Percentiles rank a stretch among this genome's conserved stretches.
Evolutionary conservation across 2,888 invertebrate genomes (phyloP).

Genomic region (Galerucella pusilla): DNA sequence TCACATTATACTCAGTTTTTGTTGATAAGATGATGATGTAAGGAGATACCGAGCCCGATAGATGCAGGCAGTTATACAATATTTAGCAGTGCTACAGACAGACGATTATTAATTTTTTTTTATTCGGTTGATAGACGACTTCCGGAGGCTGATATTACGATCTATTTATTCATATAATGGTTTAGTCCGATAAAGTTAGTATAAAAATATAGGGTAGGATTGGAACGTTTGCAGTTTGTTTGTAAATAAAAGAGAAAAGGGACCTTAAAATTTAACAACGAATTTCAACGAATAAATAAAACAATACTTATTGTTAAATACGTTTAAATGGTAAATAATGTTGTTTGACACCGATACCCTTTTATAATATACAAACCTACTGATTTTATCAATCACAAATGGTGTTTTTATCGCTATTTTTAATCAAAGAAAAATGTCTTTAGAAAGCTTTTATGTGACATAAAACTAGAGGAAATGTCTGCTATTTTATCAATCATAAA

Average conservation of each 20-base stretch:
- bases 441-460: conserved; percentile 21
- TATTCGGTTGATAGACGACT: conserved; percentile 22
- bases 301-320: too few species aligned
- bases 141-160: conserved; percentile 13
- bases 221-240: too few species aligned
- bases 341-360: not conserved
- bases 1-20: not conserved
- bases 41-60: not conserved
- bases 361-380: not conserved
- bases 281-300: too few species aligned
- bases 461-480: conserved; percentile 4
- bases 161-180: conserved; percentile 1
- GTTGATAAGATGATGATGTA: conserved; percentile 11
- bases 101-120: conserved; percentile 18
- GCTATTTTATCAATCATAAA: not conserved
- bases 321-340: not conserved
- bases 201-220: not conserved
- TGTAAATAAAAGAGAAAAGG: too few species aligned
- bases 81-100: not conserved
- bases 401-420: not conserved
- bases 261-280: too few species aligned
- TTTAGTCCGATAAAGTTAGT: conserved; percentile 13
- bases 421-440: not conserved
- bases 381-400: not conserved
- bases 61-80: conserved; percentile 2